These are phyloP conservation scores for Sebastes matsubarae DNA, from an alignment of 2,797 vertebrate genomes.

Conservation along the genomic window DNA sequence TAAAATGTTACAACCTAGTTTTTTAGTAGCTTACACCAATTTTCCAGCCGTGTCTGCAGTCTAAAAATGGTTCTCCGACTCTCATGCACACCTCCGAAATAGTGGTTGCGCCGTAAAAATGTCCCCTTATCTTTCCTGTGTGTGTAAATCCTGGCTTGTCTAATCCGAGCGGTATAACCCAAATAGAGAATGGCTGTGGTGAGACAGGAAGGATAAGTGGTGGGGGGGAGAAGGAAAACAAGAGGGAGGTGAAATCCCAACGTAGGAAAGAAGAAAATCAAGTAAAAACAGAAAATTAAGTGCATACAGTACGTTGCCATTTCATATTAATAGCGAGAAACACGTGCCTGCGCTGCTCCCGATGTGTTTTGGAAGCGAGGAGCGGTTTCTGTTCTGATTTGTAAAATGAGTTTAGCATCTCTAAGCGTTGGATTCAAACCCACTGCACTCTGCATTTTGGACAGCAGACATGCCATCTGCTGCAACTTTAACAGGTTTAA, in stretches of 20 bases:
- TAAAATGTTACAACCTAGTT: slow-evolving; percentile 74
- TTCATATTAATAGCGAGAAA: slow-evolving; percentile 35
- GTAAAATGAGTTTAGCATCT: neutral
- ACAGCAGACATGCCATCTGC: neutral
- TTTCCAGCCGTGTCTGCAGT: slow-evolving; percentile 76
- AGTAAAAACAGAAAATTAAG: slow-evolving; percentile 36
- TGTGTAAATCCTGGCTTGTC: slow-evolving; percentile 68
- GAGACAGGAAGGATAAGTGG: slow-evolving; percentile 56
- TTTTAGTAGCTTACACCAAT: slow-evolving; percentile 72
- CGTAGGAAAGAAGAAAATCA: slow-evolving; percentile 27
- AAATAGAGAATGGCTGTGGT: slow-evolving; percentile 54
- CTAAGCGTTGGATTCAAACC: neutral
- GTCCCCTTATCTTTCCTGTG: slow-evolving; percentile 81
- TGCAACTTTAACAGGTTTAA: neutral
- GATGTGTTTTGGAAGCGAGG: neutral
- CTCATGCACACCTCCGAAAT: slow-evolving; percentile 55
- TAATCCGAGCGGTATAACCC: slow-evolving; percentile 53
- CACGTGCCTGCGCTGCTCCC: neutral
- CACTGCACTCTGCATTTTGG: neutral
- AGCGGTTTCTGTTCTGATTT: neutral
- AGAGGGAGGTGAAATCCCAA: slow-evolving; percentile 36
- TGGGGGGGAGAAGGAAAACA: slow-evolving; percentile 32
- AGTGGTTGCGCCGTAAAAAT: slow-evolving; percentile 67
- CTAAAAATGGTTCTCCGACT: slow-evolving; percentile 62
- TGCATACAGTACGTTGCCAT: slow-evolving; percentile 14